Conservation (phyloP, 2,113 vertebrate genomes). For the Cheirogaleus medius region DNA sequence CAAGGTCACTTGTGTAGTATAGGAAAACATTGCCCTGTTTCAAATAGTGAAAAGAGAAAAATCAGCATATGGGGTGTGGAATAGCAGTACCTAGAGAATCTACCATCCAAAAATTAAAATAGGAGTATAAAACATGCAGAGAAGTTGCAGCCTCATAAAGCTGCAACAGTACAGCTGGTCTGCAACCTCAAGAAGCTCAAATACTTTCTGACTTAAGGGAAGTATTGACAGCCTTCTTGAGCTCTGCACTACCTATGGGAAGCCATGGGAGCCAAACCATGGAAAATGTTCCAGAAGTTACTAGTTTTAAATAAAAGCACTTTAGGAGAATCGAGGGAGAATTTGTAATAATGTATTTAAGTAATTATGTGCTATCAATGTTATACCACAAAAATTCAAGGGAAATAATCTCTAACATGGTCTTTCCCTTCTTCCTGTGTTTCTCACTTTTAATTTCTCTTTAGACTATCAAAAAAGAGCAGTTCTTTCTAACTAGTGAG, state of each 20-base stretch:
- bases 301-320: constrained; percentile 12
- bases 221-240: neutral
- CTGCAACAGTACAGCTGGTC: neutral
- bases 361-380: neutral
- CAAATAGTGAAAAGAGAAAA: neutral
- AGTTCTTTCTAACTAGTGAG: neutral
- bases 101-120: neutral
- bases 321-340: neutral
- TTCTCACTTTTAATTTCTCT: neutral
- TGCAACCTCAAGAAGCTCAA: constrained; percentile 10
- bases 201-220: constrained; percentile 12
- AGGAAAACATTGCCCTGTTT: neutral
- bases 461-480: neutral
- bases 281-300: neutral
- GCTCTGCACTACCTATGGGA: neutral
- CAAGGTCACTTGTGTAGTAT: neutral
- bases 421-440: neutral
- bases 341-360: neutral
- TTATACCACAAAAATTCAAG: neutral
- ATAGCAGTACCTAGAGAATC: neutral
- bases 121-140: neutral
- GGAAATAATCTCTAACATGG: neutral
- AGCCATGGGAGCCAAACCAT: neutral
- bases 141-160: neutral
- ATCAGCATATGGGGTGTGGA: neutral